Evolutionary conservation across 2,797 vertebrate genomes (phyloP), one percentile per base, ranked within the genome.

Genomic region (Helicolenus hilgendorfi): DNA sequence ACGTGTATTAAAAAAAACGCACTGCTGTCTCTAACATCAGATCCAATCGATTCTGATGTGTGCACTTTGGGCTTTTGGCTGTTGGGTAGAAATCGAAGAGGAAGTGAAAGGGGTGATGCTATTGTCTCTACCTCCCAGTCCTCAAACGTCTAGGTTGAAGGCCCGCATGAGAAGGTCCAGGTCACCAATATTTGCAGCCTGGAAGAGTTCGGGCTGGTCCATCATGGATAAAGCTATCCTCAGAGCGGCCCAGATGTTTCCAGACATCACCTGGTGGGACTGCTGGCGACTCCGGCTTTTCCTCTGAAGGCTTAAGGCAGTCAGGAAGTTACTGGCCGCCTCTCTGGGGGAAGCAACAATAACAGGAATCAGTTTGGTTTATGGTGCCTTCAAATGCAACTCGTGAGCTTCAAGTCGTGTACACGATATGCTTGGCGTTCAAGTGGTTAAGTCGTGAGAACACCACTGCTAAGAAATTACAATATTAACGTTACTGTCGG

Each of bases 241-340:
- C 90, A 99, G 97, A 41, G 99, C 99, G 4, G 99, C 97, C 99
- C 99, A 99, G 93, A 99, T 99, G 92, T 99, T 99, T 84, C 99
- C 99, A 55, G 99, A 99, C 92, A 99, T 98, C 73, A 98, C 98
- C 85, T 98, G 98, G 79, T 98, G 98, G n/a, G 98, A 98, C 91
- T 98, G 98, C 95, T 99, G 99, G 68, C 97, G 98, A 95, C 98
- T 99, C 70, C 97, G 97, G 94, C 98, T 99, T 96, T 99, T 99
- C 82, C 98, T 98, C 95, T 99, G 99, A 92, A 99, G 97, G 88
- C 98, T 98, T 91, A 99, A 96, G 80, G 99, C 99, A 26, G 98
- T 99, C 95, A 99, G 97, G 92, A 99, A 99, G 96, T 99, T 99
- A 92, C 98, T 99, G 92, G 99, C 99, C 0, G 99, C 99, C 96